A percentile compares a stretch with the other conserved stretches of the same genome.
These are phyloP conservation scores for Apodemus speciosus DNA, from an alignment of 2,113 vertebrate species.

Conservation along the genomic window DNA sequence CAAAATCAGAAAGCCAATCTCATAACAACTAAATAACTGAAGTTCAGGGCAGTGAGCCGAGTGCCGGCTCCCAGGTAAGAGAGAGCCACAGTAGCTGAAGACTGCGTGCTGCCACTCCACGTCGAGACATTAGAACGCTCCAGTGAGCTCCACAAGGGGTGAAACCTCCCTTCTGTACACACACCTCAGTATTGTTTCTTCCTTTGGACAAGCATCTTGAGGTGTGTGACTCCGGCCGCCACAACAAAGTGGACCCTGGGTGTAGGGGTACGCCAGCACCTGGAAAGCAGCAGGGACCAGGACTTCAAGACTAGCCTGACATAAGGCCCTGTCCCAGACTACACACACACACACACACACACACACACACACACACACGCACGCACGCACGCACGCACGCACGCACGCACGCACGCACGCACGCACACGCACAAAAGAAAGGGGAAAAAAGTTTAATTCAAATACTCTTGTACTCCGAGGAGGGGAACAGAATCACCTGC, in stretches of 20 bases:
- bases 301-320: background rate
- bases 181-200: no score
- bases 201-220: background rate
- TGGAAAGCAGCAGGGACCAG: no score
- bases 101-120: background rate
- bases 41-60: background rate
- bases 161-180: background rate
- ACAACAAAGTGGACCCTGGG: background rate
- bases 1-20: constrained; percentile 29
- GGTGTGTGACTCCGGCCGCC: background rate
- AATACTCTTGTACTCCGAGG: background rate
- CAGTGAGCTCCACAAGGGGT: background rate
- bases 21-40: background rate
- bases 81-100: background rate
- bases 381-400: no score
- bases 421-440: background rate
- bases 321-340: background rate
- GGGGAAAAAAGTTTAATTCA: background rate
- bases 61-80: background rate
- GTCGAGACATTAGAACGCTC: background rate
- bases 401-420: no score
- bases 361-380: no score
- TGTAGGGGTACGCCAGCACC: background rate
- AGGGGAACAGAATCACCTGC: background rate
- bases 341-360: background rate